phyloP scores from a whole-genome alignment of 2,888 invertebrate genomes.

The Timema cristinae region DNA sequence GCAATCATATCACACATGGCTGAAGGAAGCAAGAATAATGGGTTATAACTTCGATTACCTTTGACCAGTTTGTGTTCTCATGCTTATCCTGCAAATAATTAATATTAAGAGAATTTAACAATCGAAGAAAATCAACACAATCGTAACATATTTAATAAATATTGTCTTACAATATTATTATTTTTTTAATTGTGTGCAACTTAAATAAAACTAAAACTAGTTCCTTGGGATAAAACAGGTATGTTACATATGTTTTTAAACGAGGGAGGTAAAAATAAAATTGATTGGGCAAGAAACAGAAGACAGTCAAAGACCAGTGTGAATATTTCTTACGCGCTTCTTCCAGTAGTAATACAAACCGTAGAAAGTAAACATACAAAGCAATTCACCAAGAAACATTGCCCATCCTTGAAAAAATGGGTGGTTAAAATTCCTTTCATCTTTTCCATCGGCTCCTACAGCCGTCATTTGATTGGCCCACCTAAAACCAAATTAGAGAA shows the following conservation, averaged over 20 bases:
- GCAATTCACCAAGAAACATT: constrained; percentile 93
- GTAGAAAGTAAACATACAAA: constrained; percentile 80
- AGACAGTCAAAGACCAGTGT: too few species aligned
- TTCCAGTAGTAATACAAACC: constrained; percentile 54
- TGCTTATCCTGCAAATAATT: constrained; percentile 37
- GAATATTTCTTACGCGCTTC: constrained; percentile 48
- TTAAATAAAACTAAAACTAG: too few species aligned
- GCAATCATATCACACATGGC: constrained; percentile 86
- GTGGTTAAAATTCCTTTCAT: constrained; percentile 67
- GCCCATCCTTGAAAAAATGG: constrained; percentile 84
- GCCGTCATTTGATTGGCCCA: constrained; percentile 76
- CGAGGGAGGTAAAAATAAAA: too few species aligned
- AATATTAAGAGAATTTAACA: too few species aligned
- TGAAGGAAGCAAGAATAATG: constrained; percentile 75
- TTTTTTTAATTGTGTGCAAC: too few species aligned
- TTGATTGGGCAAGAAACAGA: too few species aligned
- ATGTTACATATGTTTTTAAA: too few species aligned
- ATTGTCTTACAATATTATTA: too few species aligned
- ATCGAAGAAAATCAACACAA: too few species aligned
- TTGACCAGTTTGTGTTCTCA: constrained; percentile 59
- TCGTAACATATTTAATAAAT: too few species aligned
- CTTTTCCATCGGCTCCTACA: constrained; percentile 60
- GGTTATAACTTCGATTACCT: constrained; percentile 73
- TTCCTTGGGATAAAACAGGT: too few species aligned
- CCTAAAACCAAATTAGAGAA: constrained; percentile 46